A percentile compares a stretch with the other conserved stretches of the same genome.
Conservation (phyloP, 2,113 vertebrate species). For the Clarias gariepinus region DNA sequence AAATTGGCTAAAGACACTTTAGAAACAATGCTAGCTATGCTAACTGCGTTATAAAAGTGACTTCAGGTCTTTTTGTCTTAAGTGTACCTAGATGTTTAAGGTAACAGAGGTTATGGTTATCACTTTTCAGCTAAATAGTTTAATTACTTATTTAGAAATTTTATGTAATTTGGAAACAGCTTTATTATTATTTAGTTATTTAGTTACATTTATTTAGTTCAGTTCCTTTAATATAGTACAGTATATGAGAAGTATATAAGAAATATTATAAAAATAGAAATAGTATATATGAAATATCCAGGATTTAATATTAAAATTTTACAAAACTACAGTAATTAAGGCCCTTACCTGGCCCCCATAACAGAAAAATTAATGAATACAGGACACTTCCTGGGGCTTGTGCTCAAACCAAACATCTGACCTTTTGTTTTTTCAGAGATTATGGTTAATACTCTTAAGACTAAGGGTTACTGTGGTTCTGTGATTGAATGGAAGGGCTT, state of each 20-base stretch:
- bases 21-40: not conserved
- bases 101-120: no score
- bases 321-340: not conserved
- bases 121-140: no score
- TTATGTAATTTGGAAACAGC: not conserved
- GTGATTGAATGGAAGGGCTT: not conserved
- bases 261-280: not conserved
- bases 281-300: not conserved
- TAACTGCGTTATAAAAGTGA: not conserved
- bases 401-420: slow-evolving; percentile 29
- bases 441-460: slow-evolving; percentile 14
- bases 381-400: slow-evolving; percentile 16
- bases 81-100: not conserved
- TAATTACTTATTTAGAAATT: not conserved
- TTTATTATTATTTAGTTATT: no score
- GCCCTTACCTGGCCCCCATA: not conserved
- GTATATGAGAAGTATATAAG: not conserved
- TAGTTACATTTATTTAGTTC: no score
- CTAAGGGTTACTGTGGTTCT: not conserved
- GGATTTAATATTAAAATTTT: not conserved
- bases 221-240: not conserved
- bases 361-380: not conserved
- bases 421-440: slow-evolving; percentile 20
- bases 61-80: not conserved
- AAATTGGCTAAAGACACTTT: slow-evolving; percentile 44